These are phyloP conservation scores for Xanthia icteritia DNA, from an alignment of 2,888 invertebrate species.

Conservation along the genomic window DNA sequence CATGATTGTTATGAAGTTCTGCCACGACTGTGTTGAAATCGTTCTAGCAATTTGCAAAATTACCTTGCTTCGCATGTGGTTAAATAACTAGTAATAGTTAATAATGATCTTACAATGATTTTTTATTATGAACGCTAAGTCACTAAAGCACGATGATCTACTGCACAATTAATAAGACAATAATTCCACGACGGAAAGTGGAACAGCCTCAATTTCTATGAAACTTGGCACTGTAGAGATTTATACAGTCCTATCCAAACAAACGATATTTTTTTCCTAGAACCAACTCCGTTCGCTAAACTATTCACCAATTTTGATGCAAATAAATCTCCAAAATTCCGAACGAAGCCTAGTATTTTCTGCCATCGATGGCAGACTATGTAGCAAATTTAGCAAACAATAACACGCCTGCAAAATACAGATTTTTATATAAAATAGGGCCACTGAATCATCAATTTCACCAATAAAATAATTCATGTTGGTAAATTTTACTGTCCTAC, in stretches of 20 bases:
- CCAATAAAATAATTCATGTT: neutral
- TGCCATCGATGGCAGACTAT: neutral
- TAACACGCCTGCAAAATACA: neutral
- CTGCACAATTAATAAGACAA: neutral
- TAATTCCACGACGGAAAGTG: neutral
- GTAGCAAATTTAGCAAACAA: neutral
- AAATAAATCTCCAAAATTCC: slow-evolving; percentile 24
- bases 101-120: neutral
- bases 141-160: neutral
- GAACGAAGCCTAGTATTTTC: slow-evolving; percentile 3
- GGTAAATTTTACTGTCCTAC: neutral
- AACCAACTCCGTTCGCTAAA: slow-evolving; percentile 11
- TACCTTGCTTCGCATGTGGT: neutral
- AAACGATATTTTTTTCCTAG: slow-evolving; percentile 23
- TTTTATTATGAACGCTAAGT: neutral
- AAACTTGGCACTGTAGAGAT: slow-evolving; percentile 25
- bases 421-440: neutral
- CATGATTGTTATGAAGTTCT: slow-evolving; percentile 43
- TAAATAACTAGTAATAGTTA: neutral
- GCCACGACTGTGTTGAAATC: slow-evolving; percentile 24
- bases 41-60: slow-evolving; percentile 36
- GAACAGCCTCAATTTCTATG: slow-evolving; percentile 8
- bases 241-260: slow-evolving; percentile 39
- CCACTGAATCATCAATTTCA: neutral
- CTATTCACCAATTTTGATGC: slow-evolving; percentile 30